A percentile compares a stretch with the other conserved stretches of the same genome.
phyloP scores from a whole-genome alignment of 2,113 vertebrate genomes.

The Callocephalon fimbriatum region DNA sequence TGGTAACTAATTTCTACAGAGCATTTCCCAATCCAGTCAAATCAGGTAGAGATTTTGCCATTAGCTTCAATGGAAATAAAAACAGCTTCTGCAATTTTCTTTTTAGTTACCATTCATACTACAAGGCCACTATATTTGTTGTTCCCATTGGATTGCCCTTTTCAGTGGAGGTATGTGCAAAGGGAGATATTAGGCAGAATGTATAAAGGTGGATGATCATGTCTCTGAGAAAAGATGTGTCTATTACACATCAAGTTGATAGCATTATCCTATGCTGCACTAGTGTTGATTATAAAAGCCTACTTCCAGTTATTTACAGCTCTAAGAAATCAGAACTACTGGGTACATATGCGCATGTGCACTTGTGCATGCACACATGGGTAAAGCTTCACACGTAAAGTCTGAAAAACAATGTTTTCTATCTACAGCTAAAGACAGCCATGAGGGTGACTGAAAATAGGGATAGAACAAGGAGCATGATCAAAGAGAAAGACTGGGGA shows the following conservation, averaged over 20 bases:
- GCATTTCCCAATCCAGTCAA: neutral
- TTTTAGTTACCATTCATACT: neutral
- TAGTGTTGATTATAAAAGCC: neutral
- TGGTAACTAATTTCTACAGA: neutral
- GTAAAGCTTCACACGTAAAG: neutral
- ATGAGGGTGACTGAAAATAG: neutral
- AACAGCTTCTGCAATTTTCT: neutral
- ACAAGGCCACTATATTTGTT: neutral
- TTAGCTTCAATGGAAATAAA: neutral
- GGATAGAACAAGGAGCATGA: neutral
- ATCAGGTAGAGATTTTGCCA: neutral
- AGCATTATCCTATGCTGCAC: neutral
- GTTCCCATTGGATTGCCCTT: neutral
- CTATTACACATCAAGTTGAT: neutral
- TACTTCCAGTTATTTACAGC: neutral
- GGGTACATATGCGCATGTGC: rapidly evolving
- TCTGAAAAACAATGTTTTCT: neutral
- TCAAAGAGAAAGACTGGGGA: neutral
- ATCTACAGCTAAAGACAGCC: neutral
- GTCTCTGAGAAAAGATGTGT: neutral
- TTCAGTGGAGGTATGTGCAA: neutral
- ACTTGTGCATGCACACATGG: neutral
- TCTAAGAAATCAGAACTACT: neutral
- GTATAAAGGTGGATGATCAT: neutral
- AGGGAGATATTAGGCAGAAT: neutral